Percentiles rank a stretch among this genome's conserved stretches.
These are phyloP conservation scores for Tenthredo scrophulariae DNA, from an alignment of 2,888 invertebrate species.

Conservation along the genomic window DNA sequence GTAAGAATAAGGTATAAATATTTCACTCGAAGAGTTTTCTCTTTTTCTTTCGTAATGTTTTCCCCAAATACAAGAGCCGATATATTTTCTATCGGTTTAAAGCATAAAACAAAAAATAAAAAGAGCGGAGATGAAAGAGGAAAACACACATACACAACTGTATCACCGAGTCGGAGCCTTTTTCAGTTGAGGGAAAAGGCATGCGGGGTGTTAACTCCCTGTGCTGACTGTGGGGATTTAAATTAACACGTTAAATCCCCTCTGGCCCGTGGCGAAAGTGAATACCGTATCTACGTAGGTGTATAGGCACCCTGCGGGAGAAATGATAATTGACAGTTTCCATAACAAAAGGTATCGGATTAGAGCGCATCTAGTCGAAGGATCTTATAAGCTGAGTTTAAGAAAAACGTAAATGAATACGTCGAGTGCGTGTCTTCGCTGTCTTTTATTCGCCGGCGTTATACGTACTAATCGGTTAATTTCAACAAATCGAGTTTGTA, in stretches of 20 bases:
- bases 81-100: not conserved
- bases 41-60: not conserved
- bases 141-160: not conserved
- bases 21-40: not conserved
- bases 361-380: not conserved
- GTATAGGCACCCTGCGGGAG: not conserved
- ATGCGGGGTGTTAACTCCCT: not conserved
- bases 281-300: not conserved
- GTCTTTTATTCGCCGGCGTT: not conserved
- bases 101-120: not conserved
- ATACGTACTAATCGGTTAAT: slow-evolving; percentile 45
- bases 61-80: not conserved
- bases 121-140: not conserved
- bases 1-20: not conserved
- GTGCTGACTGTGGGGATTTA: slow-evolving; percentile 10
- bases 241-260: slow-evolving; percentile 29
- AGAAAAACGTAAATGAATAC: not conserved
- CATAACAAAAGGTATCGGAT: not conserved
- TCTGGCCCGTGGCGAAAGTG: not conserved
- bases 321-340: slow-evolving; percentile 19
- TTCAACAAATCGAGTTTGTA: slow-evolving; percentile 14
- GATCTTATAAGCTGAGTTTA: not conserved
- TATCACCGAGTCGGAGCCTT: not conserved
- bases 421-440: slow-evolving; percentile 27
- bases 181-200: not conserved